A percentile compares a stretch with the other conserved stretches of the same genome.
These are phyloP conservation scores for Hyperoplus lanceolatus DNA, from an alignment of 2,797 vertebrate genomes.

Conservation along the genomic window DNA sequence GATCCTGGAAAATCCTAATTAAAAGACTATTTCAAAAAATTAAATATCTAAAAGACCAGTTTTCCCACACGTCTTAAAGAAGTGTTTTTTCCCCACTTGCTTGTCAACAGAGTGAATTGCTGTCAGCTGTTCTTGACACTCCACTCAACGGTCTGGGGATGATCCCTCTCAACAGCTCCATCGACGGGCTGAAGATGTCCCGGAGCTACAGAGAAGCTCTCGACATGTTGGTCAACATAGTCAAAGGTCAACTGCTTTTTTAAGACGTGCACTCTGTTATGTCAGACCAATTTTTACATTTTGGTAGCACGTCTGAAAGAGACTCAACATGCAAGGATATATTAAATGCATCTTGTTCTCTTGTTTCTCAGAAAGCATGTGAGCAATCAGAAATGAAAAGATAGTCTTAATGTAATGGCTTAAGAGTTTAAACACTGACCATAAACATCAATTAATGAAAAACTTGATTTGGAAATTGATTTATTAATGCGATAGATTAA, in stretches of 20 bases:
- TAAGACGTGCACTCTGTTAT: neutral
- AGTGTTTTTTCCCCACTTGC: neutral
- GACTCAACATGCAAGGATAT: no score
- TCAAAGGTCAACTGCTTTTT: constrained; percentile 83
- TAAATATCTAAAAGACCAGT: neutral
- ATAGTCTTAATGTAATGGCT: neutral
- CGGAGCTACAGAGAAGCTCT: constrained; percentile 82
- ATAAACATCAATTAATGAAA: neutral
- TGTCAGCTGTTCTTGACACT: constrained; percentile 80
- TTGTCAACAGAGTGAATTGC: constrained; percentile 77
- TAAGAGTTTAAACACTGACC: neutral
- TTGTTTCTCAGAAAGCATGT: neutral
- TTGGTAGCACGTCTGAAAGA: neutral
- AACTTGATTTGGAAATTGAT: neutral
- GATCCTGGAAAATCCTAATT: no score
- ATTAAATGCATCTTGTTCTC: neutral
- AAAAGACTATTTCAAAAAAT: no score
- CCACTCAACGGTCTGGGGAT: constrained; percentile 89
- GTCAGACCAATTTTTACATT: neutral
- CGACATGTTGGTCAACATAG: constrained; percentile 84
- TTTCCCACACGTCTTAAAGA: neutral
- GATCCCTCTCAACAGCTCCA: constrained; percentile 73
- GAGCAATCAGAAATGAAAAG: neutral
- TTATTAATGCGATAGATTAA: no score
- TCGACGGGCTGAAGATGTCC: constrained; percentile 80